These are phyloP conservation scores for Galeopterus variegatus DNA, from an alignment of 2,113 vertebrate species.

Conservation along the genomic window DNA sequence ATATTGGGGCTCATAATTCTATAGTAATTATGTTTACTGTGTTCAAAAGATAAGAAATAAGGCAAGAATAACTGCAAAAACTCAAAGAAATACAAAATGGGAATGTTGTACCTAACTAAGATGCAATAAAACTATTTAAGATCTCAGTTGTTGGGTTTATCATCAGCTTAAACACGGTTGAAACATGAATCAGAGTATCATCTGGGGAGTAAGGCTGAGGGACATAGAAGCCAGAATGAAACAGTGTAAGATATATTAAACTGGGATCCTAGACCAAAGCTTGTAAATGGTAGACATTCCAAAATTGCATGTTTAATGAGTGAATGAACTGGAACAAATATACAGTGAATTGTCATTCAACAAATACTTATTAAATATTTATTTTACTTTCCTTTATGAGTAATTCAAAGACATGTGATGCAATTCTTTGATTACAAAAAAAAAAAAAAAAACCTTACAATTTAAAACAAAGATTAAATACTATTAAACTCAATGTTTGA, in stretches of 20 bases:
- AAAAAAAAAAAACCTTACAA: background rate
- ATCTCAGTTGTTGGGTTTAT: background rate
- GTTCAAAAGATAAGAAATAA: background rate
- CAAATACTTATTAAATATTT: background rate
- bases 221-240: background rate
- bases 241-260: background rate
- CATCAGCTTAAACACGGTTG: background rate
- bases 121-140: background rate
- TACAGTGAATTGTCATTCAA: background rate
- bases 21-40: background rate
- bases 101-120: background rate
- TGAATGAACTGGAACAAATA: background rate
- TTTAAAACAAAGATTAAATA: background rate
- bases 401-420: background rate
- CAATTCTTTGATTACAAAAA: background rate
- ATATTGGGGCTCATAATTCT: background rate
- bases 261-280: background rate
- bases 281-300: background rate
- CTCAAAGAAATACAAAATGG: background rate
- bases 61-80: background rate
- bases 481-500: background rate
- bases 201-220: background rate
- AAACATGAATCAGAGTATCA: background rate
- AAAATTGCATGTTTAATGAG: background rate
- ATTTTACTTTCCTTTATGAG: background rate